Percentiles rank a stretch among this genome's conserved stretches.
Conservation (phyloP, 2,797 vertebrate species). For the Gephyroberyx darwinii region DNA sequence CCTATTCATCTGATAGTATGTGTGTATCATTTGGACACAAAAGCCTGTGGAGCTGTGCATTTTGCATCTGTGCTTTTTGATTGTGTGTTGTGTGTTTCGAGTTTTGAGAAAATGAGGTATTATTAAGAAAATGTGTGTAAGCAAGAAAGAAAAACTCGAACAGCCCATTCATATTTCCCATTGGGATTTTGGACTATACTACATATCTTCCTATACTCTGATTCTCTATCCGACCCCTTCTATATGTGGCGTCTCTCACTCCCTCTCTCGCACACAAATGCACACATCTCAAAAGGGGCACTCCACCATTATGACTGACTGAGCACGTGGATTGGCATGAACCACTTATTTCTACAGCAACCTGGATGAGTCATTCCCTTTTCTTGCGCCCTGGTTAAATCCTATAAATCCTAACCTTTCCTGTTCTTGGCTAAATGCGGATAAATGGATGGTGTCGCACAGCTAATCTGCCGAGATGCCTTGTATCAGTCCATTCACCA, state of each 20-base stretch:
- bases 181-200: too few relatives aligned
- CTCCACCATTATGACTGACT: conserved; percentile 4
- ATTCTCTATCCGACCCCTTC: conserved; percentile 16
- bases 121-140: too few relatives aligned
- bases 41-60: too few relatives aligned
- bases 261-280: neutral
- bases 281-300: conserved; percentile 6
- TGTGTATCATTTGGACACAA: too few relatives aligned
- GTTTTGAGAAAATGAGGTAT: too few relatives aligned
- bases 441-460: conserved; percentile 28
- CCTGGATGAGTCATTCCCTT: neutral
- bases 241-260: conserved; percentile 15
- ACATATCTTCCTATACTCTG: conserved; percentile 24
- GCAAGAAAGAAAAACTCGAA: too few relatives aligned
- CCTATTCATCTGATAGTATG: too few relatives aligned
- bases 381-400: neutral
- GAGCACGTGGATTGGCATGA: conserved; percentile 1
- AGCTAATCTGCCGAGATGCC: conserved; percentile 24
- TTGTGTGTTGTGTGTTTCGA: too few relatives aligned
- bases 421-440: conserved; percentile 33
- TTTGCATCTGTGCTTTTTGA: too few relatives aligned
- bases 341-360: neutral
- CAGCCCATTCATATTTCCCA: too few relatives aligned
- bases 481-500: conserved; percentile 3
- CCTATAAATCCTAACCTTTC: conserved; percentile 21